A percentile compares a stretch with the other conserved stretches of the same genome.
phyloP scores from a whole-genome alignment of 2,888 invertebrate genomes.

The Drosophila prostipennis region DNA sequence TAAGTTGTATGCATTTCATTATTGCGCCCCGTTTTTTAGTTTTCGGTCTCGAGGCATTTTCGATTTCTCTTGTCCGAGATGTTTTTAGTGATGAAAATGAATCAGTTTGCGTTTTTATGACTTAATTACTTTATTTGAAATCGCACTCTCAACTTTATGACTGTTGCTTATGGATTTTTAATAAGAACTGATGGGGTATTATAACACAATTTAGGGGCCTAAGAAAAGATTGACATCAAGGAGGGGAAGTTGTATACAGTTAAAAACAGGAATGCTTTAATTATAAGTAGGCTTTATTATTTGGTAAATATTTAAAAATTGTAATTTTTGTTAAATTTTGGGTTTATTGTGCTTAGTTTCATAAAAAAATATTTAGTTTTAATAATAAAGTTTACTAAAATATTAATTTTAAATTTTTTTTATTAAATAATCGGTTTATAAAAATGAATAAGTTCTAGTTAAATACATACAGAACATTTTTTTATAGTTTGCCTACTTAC shows the following conservation, averaged over 20 bases:
- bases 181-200: constrained; percentile 17
- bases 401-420: no score
- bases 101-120: constrained; percentile 65
- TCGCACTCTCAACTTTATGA: constrained; percentile 38
- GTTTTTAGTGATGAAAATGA: constrained; percentile 55
- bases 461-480: background rate
- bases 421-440: background rate
- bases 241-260: background rate
- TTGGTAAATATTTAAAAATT: no score
- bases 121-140: constrained; percentile 53
- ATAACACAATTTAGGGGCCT: background rate
- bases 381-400: no score
- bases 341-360: no score
- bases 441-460: background rate
- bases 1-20: constrained; percentile 77
- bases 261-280: background rate
- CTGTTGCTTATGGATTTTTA: constrained; percentile 38
- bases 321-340: no score
- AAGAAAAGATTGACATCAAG: background rate
- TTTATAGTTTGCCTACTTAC: background rate
- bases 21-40: constrained; percentile 41
- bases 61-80: constrained; percentile 22
- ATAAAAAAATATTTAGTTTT: no score
- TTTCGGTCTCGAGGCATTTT: constrained; percentile 20
- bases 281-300: no score